Conservation (phyloP, 2,797 vertebrate species). For the Adelosebastes latens region DNA sequence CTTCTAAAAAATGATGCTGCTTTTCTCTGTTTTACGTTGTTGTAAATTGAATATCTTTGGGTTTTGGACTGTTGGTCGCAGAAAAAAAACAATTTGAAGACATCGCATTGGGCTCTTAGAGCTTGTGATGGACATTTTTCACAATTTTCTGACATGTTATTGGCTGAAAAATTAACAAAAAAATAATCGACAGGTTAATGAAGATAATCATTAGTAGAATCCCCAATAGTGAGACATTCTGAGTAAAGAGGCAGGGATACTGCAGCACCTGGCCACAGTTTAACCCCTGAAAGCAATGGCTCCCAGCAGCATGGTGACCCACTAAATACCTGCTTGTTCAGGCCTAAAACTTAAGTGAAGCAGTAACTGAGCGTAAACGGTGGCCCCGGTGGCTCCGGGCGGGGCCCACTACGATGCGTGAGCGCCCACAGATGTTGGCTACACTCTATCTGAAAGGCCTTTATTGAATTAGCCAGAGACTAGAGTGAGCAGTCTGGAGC, state of each 20-base stretch:
- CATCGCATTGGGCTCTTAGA: not conserved
- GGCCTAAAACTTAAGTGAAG: conserved; percentile 24
- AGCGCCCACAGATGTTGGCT: conserved; percentile 61
- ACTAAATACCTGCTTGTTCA: conserved; percentile 10
- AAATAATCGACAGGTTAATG: not conserved
- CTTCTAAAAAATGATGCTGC: not conserved
- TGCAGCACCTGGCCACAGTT: not conserved
- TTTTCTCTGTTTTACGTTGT: not conserved
- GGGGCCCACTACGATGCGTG: conserved; percentile 24
- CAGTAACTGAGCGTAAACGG: conserved; percentile 30
- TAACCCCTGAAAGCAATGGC: not conserved
- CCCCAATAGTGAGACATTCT: not conserved
- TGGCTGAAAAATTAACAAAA: not conserved
- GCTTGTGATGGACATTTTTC: not conserved
- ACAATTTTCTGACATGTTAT: not conserved
- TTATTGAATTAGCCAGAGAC: conserved; percentile 69
- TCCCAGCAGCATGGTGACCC: not conserved
- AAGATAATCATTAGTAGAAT: not conserved
- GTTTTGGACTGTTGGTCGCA: not conserved
- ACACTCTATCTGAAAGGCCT: conserved; percentile 43
- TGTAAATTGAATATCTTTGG: not conserved
- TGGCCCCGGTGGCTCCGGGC: conserved; percentile 15
- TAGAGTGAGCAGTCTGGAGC: conserved; percentile 44
- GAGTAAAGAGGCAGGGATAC: not conserved
- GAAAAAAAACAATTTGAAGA: not conserved